phyloP scores from a whole-genome alignment of 2,113 vertebrate species.

The Xiphophorus maculatus region DNA sequence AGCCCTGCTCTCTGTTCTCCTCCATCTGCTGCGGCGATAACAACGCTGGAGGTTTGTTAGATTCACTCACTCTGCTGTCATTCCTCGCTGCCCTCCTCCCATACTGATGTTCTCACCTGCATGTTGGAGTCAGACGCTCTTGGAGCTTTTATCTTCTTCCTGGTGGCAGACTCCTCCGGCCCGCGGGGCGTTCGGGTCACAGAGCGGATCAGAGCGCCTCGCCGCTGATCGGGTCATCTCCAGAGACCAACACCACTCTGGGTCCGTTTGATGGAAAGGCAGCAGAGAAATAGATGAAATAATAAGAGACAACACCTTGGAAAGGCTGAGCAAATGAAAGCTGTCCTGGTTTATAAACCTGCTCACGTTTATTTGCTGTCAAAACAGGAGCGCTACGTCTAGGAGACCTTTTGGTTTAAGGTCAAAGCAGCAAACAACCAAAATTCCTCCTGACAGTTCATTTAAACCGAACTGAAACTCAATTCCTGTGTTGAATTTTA shows the following conservation, averaged over 20 bases:
- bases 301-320: slow-evolving; percentile 14
- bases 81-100: slow-evolving; percentile 12
- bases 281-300: slow-evolving; percentile 14
- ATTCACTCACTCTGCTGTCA: slow-evolving; percentile 18
- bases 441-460: not conserved
- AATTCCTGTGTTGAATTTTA: not conserved
- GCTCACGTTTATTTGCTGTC: slow-evolving; percentile 27
- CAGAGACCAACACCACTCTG: slow-evolving; percentile 11
- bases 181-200: slow-evolving; percentile 28
- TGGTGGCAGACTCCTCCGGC: slow-evolving; percentile 9
- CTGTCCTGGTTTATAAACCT: not conserved
- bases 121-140: slow-evolving; percentile 24
- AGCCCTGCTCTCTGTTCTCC: slow-evolving; percentile 35
- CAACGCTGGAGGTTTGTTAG: slow-evolving; percentile 8
- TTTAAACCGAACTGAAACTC: not conserved
- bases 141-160: not conserved
- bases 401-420: not conserved
- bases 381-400: not conserved
- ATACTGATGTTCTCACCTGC: slow-evolving; percentile 3
- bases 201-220: slow-evolving; percentile 35
- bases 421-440: not conserved
- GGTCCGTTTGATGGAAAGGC: slow-evolving; percentile 36
- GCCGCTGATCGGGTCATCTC: slow-evolving; percentile 10
- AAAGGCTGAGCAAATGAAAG: slow-evolving; percentile 9
- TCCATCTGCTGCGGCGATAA: slow-evolving; percentile 61